Evolutionary conservation across 2,113 vertebrate genomes (phyloP).

Genomic region (Triplophysa rosa): DNA sequence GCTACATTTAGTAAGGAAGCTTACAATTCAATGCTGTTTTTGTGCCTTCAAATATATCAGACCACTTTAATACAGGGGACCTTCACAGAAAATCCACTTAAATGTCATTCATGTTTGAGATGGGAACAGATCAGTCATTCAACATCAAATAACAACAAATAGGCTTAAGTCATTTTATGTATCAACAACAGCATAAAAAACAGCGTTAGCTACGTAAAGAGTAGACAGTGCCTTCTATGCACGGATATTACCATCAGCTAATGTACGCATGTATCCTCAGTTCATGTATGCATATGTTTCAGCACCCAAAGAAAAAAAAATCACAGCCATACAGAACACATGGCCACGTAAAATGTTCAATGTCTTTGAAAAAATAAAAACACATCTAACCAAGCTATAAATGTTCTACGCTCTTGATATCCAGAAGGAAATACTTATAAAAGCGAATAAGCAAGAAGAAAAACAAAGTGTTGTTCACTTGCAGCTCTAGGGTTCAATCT

Average conservation of each 20-base stretch:
- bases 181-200: conserved; percentile 54
- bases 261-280: neutral
- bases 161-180: conserved; percentile 24
- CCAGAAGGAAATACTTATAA: conserved; percentile 57
- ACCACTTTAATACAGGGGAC: conserved; percentile 61
- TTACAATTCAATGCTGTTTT: conserved; percentile 51
- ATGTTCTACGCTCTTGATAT: conserved; percentile 55
- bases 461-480: conserved; percentile 63
- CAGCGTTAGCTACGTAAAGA: conserved; percentile 55
- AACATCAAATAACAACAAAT: conserved; percentile 51
- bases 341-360: conserved; percentile 60
- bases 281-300: conserved; percentile 52
- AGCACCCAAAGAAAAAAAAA: conserved; percentile 51
- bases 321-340: conserved; percentile 56
- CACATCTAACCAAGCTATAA: conserved; percentile 51
- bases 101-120: conserved; percentile 56
- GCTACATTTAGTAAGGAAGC: conserved; percentile 59
- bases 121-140: conserved; percentile 61
- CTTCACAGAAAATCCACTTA: conserved; percentile 72
- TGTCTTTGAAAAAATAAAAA: conserved; percentile 41
- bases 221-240: conserved; percentile 29
- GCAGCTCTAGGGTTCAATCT: conserved; percentile 60
- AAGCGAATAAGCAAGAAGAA: conserved; percentile 41
- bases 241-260: conserved; percentile 33
- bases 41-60: conserved; percentile 59